Evolutionary conservation across 2,888 invertebrate species (phyloP).

Genomic region (Agriopis aurantiaria): DNA sequence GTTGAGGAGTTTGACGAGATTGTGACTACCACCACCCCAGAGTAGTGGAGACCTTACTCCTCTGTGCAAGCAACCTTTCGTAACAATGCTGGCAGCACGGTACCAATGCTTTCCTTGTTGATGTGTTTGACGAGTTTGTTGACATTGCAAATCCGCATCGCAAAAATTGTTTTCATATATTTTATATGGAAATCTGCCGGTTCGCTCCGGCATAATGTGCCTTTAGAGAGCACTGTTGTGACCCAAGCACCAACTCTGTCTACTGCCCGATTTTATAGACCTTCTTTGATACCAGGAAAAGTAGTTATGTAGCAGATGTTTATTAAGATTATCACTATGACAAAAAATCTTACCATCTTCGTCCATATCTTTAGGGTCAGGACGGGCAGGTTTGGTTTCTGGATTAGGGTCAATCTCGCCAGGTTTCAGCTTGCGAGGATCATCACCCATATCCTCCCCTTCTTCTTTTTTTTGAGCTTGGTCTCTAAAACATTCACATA

Average conservation of each 20-base stretch:
- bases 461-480: conserved; percentile 99
- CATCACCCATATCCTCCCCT: conserved; percentile 96
- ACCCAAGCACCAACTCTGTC: neutral
- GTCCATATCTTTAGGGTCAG: conserved; percentile 99
- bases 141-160: too few relatives aligned
- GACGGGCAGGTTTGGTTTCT: conserved; percentile 99
- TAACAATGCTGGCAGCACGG: neutral
- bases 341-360: conserved; percentile 93
- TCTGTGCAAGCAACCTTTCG: neutral
- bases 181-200: too few relatives aligned
- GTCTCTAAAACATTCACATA: conserved; percentile 87
- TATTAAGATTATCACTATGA: neutral
- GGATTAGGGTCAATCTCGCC: conserved; percentile 99
- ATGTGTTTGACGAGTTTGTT: too few relatives aligned
- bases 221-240: neutral
- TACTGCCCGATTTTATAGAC: too few relatives aligned
- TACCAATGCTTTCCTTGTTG: too few relatives aligned
- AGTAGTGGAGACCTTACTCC: neutral
- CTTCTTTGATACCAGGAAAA: too few relatives aligned
- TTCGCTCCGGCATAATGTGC: too few relatives aligned
- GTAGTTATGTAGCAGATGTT: too few relatives aligned
- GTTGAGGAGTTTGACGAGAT: neutral
- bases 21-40: neutral
- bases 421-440: conserved; percentile 98
- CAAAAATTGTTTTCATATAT: too few relatives aligned